These are phyloP conservation scores for Apodemia mormo DNA, from an alignment of 2,888 invertebrate species.

Conservation along the genomic window DNA sequence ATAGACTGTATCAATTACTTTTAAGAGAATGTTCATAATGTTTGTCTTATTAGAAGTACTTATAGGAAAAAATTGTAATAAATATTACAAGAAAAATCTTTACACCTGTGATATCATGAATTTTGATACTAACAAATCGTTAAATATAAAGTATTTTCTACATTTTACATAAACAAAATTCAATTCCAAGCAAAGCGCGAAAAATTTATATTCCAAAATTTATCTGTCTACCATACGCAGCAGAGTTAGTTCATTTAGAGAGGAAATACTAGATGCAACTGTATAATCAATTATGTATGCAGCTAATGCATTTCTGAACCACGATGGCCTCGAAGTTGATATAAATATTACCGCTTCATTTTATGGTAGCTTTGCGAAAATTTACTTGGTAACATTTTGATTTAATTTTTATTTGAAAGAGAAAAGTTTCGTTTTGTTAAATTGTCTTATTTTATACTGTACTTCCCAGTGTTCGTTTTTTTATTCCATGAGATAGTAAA, in stretches of 20 bases:
- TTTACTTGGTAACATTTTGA: not conserved
- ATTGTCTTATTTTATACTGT: not conserved
- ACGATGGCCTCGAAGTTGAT: conserved; percentile 16
- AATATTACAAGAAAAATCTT: too few species aligned
- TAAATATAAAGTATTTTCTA: not conserved
- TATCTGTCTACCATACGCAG: not conserved
- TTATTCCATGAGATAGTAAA: too few species aligned
- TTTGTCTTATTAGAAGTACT: too few species aligned
- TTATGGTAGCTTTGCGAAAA: not conserved
- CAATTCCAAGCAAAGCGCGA: not conserved
- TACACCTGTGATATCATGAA: too few species aligned
- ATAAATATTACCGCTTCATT: conserved; percentile 19
- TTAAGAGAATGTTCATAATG: too few species aligned
- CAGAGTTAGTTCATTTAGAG: conserved; percentile 15
- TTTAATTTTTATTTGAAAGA: not conserved
- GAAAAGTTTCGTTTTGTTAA: not conserved
- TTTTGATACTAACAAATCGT: too few species aligned
- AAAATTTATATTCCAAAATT: not conserved
- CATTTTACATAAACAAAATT: not conserved
- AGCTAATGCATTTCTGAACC: conserved; percentile 26
- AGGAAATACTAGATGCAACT: conserved; percentile 14
- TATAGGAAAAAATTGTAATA: too few species aligned
- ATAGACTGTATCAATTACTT: too few species aligned
- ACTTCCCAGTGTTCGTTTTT: too few species aligned
- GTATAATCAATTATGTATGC: conserved; percentile 25